phyloP scores from a whole-genome alignment of 1,140 invertebrate species.

The Halotydeus destructor region DNA sequence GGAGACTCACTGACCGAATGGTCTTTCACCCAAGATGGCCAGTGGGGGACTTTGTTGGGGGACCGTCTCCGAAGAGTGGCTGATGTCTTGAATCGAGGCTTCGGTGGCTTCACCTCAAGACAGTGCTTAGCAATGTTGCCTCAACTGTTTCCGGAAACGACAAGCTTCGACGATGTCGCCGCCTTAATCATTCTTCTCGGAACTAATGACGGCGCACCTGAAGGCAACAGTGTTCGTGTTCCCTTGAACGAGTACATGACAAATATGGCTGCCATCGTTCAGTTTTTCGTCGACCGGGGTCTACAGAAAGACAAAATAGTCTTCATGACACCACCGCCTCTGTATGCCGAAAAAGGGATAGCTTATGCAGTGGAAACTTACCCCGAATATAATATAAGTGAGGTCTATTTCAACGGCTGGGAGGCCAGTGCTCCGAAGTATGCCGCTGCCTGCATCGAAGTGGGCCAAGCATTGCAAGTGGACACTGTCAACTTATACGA shows the following conservation, averaged over 20 bases:
- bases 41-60: constrained; percentile 14
- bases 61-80: too few species aligned
- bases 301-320: constrained; percentile 22
- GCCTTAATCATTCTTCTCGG: constrained; percentile 25
- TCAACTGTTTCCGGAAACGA: constrained; percentile 19
- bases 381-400: background rate
- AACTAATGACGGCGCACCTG: constrained; percentile 24
- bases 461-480: constrained; percentile 17
- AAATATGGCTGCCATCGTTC: constrained; percentile 22
- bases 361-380: constrained; percentile 13
- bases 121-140: constrained; percentile 23
- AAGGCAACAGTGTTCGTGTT: constrained; percentile 22
- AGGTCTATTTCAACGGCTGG: constrained; percentile 2
- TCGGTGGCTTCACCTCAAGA: constrained; percentile 26
- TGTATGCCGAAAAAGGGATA: constrained; percentile 20
- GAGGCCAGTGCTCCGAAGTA: constrained; percentile 18
- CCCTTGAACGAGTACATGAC: constrained; percentile 23
- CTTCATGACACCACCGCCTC: constrained; percentile 23
- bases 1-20: constrained; percentile 15
- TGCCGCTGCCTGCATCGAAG: constrained; percentile 16
- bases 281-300: constrained; percentile 22
- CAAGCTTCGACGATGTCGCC: constrained; percentile 18
- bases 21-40: constrained; percentile 4
- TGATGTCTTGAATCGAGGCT: constrained; percentile 27
- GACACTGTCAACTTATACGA: constrained; percentile 19